phyloP scores from a whole-genome alignment of 2,113 vertebrate genomes.

The Urocynchramus pylzowi region DNA sequence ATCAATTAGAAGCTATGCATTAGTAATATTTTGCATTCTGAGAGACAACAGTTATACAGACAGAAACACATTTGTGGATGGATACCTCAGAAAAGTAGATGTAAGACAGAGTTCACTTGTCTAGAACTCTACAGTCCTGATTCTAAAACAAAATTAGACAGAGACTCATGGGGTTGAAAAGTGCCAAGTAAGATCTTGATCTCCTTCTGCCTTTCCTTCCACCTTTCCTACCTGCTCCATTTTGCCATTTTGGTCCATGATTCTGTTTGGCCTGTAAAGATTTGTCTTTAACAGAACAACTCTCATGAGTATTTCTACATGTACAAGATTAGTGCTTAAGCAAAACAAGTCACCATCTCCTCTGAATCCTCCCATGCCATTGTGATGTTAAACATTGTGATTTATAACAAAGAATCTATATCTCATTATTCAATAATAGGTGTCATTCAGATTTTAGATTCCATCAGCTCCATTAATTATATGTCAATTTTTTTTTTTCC shows the following conservation, averaged over 20 bases:
- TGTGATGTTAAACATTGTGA: background rate
- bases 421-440: constrained; percentile 14
- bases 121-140: background rate
- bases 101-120: background rate
- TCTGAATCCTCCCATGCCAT: background rate
- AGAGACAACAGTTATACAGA: background rate
- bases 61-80: background rate
- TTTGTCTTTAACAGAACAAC: background rate
- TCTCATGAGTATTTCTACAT: background rate
- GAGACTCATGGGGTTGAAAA: background rate
- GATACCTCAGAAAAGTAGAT: background rate
- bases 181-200: background rate
- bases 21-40: background rate
- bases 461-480: constrained; percentile 9
- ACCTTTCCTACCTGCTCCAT: background rate
- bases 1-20: background rate
- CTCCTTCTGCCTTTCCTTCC: background rate
- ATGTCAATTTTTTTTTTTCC: background rate
- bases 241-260: background rate
- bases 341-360: background rate
- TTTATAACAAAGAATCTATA: constrained; percentile 4
- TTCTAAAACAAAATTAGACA: background rate
- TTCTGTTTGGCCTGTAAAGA: background rate
- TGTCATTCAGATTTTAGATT: constrained; percentile 21
- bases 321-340: background rate